Conservation (phyloP, 2,888 invertebrate species). For the Acanthosepion lycidas region DNA sequence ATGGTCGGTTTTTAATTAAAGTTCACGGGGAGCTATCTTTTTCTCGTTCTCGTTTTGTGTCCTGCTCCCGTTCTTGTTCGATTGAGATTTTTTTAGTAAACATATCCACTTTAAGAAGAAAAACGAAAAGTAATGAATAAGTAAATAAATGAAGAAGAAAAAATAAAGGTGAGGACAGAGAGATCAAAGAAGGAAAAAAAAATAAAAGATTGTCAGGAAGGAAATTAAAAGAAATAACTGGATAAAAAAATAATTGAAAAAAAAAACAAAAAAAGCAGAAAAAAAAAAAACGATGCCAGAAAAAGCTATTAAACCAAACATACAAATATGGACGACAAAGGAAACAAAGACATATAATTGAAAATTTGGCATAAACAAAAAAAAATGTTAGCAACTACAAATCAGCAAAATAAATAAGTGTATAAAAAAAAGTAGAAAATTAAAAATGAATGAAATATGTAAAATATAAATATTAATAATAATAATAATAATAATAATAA, state of each 20-base stretch:
- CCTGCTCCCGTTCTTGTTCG: background rate
- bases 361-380: background rate
- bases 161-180: background rate
- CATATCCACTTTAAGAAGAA: background rate
- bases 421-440: too few relatives aligned
- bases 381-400: background rate
- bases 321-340: background rate
- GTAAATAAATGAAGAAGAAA: too few relatives aligned
- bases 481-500: too few relatives aligned
- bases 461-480: too few relatives aligned
- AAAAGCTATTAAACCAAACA: background rate
- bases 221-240: background rate
- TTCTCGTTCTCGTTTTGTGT: background rate
- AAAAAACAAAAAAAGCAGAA: background rate
- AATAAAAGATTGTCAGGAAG: background rate
- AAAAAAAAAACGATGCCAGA: background rate
- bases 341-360: background rate
- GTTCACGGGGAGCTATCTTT: background rate
- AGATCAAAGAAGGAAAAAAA: background rate
- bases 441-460: too few relatives aligned
- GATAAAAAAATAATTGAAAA: background rate
- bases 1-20: constrained; percentile 4
- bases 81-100: background rate
- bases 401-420: too few relatives aligned
- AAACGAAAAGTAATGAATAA: background rate